These are phyloP conservation scores for Acheta domesticus DNA, from an alignment of 2,888 invertebrate genomes.

Conservation along the genomic window DNA sequence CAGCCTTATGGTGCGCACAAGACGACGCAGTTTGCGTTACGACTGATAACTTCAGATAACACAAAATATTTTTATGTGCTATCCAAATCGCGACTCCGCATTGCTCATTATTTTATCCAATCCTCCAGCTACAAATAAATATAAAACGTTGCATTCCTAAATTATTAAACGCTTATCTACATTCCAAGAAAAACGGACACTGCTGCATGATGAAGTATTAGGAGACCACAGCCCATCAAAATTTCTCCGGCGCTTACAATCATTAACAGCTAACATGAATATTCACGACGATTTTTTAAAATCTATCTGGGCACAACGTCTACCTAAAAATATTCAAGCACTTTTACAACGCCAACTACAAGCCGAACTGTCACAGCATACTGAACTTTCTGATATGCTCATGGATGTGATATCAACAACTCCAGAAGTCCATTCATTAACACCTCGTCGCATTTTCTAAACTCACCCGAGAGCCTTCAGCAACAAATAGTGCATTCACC, in stretches of 20 bases:
- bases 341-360: too few relatives aligned
- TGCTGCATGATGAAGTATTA: background rate
- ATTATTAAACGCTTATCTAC: background rate
- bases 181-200: background rate
- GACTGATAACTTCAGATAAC: slow-evolving; percentile 4
- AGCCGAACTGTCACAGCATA: too few relatives aligned
- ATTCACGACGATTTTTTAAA: background rate
- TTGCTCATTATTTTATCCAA: slow-evolving; percentile 22
- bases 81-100: slow-evolving; percentile 9
- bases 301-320: background rate
- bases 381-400: background rate
- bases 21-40: slow-evolving; percentile 27
- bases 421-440: too few relatives aligned
- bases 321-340: background rate
- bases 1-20: slow-evolving; percentile 23
- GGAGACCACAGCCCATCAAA: background rate
- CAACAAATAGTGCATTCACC: too few relatives aligned
- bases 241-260: background rate
- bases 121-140: background rate
- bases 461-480: too few relatives aligned
- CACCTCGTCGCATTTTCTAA: too few relatives aligned
- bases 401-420: background rate
- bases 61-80: slow-evolving; percentile 2
- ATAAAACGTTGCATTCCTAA: background rate
- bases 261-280: background rate